phyloP scores from a whole-genome alignment of 2,888 invertebrate genomes.

The Stictocephala bisonia region DNA sequence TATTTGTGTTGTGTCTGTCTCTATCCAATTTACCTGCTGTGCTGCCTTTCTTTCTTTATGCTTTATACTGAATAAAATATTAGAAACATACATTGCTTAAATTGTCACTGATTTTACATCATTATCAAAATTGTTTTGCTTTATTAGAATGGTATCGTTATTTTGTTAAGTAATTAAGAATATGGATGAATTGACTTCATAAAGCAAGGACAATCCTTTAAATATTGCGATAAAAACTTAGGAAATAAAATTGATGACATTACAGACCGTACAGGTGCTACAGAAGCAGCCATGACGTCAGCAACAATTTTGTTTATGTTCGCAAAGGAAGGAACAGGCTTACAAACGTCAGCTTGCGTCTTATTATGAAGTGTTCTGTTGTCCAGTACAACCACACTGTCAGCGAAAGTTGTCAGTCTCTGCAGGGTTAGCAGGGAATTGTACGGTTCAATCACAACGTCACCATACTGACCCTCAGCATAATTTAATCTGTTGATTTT shows the following conservation, averaged over 20 bases:
- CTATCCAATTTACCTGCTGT: too few species aligned
- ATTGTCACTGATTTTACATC: too few species aligned
- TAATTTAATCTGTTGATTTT: too few species aligned
- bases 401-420: constrained; percentile 18
- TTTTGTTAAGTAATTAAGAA: not conserved
- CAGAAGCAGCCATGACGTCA: constrained; percentile 35
- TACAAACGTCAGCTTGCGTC: not conserved
- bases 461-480: constrained; percentile 25
- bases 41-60: too few species aligned
- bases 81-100: too few species aligned
- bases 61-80: too few species aligned
- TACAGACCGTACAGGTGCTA: constrained; percentile 21
- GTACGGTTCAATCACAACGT: constrained; percentile 41
- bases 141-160: not conserved
- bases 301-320: constrained; percentile 37
- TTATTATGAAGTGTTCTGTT: constrained; percentile 29
- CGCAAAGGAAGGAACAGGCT: constrained; percentile 23
- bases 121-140: too few species aligned
- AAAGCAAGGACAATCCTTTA: not conserved
- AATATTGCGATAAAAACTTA: not conserved
- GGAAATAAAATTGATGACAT: not conserved
- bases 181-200: not conserved
- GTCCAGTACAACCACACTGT: constrained; percentile 34
- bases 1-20: too few species aligned
- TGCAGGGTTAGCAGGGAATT: constrained; percentile 35